Evolutionary conservation across 2,113 vertebrate species (phyloP).

Genomic region (Heloderma charlesbogerti): DNA sequence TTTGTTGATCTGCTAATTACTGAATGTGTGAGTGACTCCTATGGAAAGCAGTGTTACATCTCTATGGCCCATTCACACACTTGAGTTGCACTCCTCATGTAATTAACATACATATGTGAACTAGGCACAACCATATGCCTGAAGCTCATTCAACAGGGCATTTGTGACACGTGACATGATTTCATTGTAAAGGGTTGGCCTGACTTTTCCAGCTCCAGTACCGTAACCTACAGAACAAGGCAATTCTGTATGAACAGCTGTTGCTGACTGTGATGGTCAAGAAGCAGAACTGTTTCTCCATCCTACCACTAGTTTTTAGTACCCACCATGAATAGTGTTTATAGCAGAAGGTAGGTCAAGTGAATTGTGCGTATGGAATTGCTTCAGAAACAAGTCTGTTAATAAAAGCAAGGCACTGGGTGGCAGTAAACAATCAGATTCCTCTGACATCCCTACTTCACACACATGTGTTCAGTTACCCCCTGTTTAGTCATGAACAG

Average conservation of each 20-base stretch:
- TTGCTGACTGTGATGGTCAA: constrained; percentile 63
- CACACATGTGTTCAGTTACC: background rate
- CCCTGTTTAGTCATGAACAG: too few species aligned
- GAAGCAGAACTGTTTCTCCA: constrained; percentile 55
- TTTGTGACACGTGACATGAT: background rate
- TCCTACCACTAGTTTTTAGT: constrained; percentile 58
- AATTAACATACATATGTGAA: background rate
- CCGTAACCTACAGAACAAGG: background rate
- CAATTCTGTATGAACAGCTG: constrained; percentile 35
- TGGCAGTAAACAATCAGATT: constrained; percentile 59
- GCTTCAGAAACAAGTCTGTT: constrained; percentile 74
- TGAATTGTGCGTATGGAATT: constrained; percentile 71
- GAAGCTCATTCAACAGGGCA: background rate
- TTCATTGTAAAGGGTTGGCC: background rate
- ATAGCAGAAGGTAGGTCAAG: constrained; percentile 70
- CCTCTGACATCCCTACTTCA: too few species aligned
- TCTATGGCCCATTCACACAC: background rate
- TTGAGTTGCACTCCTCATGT: background rate
- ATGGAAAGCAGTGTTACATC: too few species aligned
- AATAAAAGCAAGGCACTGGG: constrained; percentile 43
- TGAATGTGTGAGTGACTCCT: background rate
- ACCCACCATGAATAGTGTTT: constrained; percentile 70
- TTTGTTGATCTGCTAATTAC: background rate
- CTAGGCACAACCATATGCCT: background rate
- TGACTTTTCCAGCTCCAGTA: background rate